Evolutionary conservation across 1,140 invertebrate genomes (phyloP).

Genomic region (Delia radicum): DNA sequence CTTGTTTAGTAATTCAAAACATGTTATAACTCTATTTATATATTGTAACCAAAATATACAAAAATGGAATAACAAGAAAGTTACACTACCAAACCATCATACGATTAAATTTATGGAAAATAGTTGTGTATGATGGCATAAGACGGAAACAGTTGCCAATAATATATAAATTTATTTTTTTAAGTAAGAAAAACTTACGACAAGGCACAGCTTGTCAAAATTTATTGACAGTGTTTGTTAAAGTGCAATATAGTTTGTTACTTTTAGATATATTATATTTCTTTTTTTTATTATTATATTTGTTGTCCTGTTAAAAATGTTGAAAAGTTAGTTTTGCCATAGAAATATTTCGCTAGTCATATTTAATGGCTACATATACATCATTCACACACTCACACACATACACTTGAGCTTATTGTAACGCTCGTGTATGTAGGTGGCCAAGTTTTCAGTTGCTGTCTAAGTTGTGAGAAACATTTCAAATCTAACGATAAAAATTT

Average conservation of each 20-base stretch:
- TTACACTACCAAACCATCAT: background rate
- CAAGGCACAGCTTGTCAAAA: slow-evolving; percentile 1
- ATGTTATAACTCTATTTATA: background rate
- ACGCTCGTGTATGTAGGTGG: too few relatives aligned
- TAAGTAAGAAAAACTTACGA: background rate
- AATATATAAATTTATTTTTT: too few relatives aligned
- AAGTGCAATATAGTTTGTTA: background rate
- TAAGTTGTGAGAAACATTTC: too few relatives aligned
- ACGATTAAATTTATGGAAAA: background rate
- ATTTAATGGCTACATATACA: too few relatives aligned
- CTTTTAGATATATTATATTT: background rate
- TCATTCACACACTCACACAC: too few relatives aligned
- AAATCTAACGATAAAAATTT: too few relatives aligned
- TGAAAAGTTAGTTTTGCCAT: too few relatives aligned
- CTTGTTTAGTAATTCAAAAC: background rate
- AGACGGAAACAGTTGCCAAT: background rate
- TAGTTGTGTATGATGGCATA: background rate
- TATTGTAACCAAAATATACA: background rate
- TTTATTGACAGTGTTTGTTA: background rate
- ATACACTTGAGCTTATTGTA: too few relatives aligned
- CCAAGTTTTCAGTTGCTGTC: too few relatives aligned
- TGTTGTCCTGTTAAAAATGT: too few relatives aligned
- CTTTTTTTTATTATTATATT: background rate
- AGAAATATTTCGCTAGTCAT: too few relatives aligned
- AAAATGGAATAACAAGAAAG: too few relatives aligned